phyloP scores from a whole-genome alignment of 2,113 vertebrate genomes.

The Nycticebus coucang region DNA sequence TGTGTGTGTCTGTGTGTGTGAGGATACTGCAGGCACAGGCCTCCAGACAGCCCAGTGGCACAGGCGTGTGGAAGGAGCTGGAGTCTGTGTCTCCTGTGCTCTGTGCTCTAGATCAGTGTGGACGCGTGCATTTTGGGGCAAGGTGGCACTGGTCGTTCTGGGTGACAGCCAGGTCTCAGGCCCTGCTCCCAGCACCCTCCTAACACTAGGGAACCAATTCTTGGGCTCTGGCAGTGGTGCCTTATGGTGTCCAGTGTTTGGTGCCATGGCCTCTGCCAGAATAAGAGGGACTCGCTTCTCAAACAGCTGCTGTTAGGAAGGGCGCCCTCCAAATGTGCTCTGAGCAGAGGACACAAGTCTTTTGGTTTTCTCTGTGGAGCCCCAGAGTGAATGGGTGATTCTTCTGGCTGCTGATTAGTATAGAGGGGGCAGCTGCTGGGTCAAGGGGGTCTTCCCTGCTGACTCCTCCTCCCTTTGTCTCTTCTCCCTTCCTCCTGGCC shows the following conservation, averaged over 20 bases:
- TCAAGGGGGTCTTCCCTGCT: background rate
- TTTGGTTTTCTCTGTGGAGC: background rate
- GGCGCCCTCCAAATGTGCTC: rapidly evolving
- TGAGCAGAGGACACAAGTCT: background rate
- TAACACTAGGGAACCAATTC: background rate
- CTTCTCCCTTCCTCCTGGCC: too few relatives aligned
- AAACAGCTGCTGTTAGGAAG: too few relatives aligned
- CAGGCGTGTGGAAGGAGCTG: background rate
- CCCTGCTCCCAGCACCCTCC: background rate
- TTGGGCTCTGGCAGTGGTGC: background rate
- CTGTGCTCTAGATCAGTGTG: background rate
- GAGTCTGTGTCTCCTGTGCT: too few relatives aligned
- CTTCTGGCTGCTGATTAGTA: rapidly evolving
- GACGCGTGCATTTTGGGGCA: too few relatives aligned
- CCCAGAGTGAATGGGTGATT: background rate
- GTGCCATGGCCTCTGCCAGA: background rate
- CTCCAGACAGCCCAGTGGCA: background rate
- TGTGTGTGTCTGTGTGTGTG: background rate
- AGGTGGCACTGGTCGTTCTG: background rate
- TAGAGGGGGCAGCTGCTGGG: background rate
- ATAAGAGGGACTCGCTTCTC: too few relatives aligned
- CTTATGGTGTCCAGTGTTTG: too few relatives aligned
- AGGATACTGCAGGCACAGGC: background rate
- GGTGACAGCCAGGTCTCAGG: background rate
- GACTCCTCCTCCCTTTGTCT: too few relatives aligned